phyloP scores from a whole-genome alignment of 1,140 invertebrate species.

The Drosophila obscura region DNA sequence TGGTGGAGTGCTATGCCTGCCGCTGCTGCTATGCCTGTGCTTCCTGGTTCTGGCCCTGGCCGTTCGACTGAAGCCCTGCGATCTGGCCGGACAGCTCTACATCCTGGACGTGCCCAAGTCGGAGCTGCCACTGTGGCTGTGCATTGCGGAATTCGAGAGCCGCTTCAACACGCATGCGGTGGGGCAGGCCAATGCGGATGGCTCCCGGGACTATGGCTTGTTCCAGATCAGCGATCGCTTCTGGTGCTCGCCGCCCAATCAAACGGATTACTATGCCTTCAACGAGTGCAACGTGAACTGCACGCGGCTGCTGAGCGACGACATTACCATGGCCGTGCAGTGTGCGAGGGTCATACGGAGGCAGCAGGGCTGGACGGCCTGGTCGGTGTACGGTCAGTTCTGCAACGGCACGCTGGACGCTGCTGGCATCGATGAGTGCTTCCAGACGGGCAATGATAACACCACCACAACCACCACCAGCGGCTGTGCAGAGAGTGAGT shows the following conservation, averaged over 20 bases:
- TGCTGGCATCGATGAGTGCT: slow-evolving; percentile 56
- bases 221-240: slow-evolving; percentile 82
- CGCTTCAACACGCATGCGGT: slow-evolving; percentile 71
- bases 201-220: slow-evolving; percentile 77
- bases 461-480: slow-evolving; percentile 2
- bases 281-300: slow-evolving; percentile 80
- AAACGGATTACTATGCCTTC: slow-evolving; percentile 55
- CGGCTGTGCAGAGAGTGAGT: too few relatives aligned
- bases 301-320: slow-evolving; percentile 61
- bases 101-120: slow-evolving; percentile 73
- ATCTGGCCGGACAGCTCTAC: slow-evolving; percentile 79
- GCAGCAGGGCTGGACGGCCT: slow-evolving; percentile 88
- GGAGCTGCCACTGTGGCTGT: slow-evolving; percentile 68
- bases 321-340: slow-evolving; percentile 71
- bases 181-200: slow-evolving; percentile 67
- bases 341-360: slow-evolving; percentile 67
- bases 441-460: slow-evolving; percentile 42
- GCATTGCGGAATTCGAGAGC: slow-evolving; percentile 75
- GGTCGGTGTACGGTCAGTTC: slow-evolving; percentile 86
- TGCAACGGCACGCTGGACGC: slow-evolving; percentile 78
- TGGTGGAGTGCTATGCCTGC: slow-evolving; percentile 31
- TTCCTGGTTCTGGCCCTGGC: slow-evolving; percentile 28
- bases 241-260: slow-evolving; percentile 73
- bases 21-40: slow-evolving; percentile 18
- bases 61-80: slow-evolving; percentile 85